phyloP scores from a whole-genome alignment of 2,797 vertebrate genomes.

The Scomberomorus guttatus region DNA sequence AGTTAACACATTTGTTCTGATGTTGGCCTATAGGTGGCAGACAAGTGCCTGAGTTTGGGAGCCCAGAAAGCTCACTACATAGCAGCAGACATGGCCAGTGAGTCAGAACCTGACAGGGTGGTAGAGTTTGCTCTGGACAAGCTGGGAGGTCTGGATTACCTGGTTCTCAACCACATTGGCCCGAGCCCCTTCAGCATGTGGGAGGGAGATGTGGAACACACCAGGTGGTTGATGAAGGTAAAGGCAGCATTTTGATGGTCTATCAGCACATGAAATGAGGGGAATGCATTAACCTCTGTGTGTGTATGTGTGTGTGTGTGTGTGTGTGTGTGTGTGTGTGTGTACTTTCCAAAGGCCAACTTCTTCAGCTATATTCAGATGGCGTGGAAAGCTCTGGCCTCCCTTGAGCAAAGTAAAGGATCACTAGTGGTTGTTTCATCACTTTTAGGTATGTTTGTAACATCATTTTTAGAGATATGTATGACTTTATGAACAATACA shows the following conservation, averaged over 20 bases:
- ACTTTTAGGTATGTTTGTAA: conserved; percentile 83
- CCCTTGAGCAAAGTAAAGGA: conserved; percentile 87
- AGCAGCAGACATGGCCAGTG: conserved; percentile 87
- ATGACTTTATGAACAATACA: neutral
- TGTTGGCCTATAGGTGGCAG: conserved; percentile 82
- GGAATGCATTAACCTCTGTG: neutral
- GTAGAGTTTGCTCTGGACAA: conserved; percentile 88
- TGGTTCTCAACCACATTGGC: conserved; percentile 92
- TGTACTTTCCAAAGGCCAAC: conserved; percentile 86
- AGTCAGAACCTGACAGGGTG: conserved; percentile 85
- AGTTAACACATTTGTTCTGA: neutral
- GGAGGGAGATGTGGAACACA: conserved; percentile 84
- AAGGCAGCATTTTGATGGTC: neutral
- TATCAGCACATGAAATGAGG: neutral
- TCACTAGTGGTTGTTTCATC: conserved; percentile 90
- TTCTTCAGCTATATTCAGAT: conserved; percentile 92
- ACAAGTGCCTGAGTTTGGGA: conserved; percentile 88
- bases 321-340: conserved; percentile 18
- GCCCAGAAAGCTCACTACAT: conserved; percentile 87
- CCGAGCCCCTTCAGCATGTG: conserved; percentile 83
- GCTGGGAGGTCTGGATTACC: conserved; percentile 90
- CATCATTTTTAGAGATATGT: neutral
- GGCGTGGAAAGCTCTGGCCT: conserved; percentile 85
- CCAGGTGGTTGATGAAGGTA: conserved; percentile 90
- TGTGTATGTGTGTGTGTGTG: conserved; percentile 23